Conservation (phyloP, 2,888 invertebrate genomes). For the Limenitis camilla region DNA sequence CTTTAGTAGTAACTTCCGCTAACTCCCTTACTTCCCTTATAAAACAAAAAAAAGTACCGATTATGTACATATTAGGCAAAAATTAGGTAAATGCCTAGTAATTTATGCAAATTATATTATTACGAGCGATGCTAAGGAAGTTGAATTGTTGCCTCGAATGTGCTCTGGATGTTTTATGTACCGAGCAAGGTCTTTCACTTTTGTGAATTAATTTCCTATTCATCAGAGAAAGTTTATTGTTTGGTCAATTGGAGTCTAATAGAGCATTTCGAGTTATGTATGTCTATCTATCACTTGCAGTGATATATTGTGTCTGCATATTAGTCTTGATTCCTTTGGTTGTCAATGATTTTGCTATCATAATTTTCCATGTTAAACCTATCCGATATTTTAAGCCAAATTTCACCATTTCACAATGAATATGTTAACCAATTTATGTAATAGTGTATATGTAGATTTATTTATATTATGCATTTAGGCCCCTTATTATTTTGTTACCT, state of each 20-base stretch:
- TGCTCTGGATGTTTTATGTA: constrained; percentile 30
- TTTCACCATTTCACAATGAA: background rate
- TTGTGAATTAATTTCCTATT: constrained; percentile 34
- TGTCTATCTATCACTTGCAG: background rate
- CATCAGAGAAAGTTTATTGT: constrained; percentile 27
- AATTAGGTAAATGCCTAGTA: constrained; percentile 13
- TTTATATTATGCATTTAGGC: too few species aligned
- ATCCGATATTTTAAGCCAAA: background rate
- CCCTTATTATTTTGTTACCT: too few species aligned
- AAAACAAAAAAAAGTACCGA: background rate
- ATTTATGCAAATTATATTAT: constrained; percentile 13
- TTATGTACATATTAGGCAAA: background rate
- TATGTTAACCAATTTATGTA: too few species aligned
- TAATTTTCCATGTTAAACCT: background rate
- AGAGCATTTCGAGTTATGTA: constrained; percentile 2
- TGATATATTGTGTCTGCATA: too few species aligned
- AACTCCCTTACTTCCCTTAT: background rate
- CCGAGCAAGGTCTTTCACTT: constrained; percentile 37
- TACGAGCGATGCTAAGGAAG: constrained; percentile 27
- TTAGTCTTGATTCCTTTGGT: too few species aligned
- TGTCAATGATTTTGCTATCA: background rate
- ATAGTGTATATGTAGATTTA: too few species aligned
- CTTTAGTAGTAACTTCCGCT: background rate
- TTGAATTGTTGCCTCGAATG: constrained; percentile 18
- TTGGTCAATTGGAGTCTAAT: constrained; percentile 9